phyloP scores from a whole-genome alignment of 2,113 vertebrate genomes.

The Noturus placidus region DNA sequence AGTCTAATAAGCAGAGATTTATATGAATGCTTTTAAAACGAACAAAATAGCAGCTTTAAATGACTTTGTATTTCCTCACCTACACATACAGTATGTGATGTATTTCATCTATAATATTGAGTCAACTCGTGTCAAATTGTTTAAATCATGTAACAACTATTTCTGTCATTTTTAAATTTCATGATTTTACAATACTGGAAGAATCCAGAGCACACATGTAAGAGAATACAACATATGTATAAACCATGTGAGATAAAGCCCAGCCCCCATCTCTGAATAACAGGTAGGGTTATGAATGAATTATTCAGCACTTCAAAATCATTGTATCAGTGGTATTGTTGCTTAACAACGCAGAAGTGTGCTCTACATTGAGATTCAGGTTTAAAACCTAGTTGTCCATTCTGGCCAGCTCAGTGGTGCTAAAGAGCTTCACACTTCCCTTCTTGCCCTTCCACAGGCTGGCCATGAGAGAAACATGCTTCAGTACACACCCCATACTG shows the following conservation, averaged over 20 bases:
- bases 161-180: background rate
- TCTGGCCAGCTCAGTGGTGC: background rate
- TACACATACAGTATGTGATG: background rate
- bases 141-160: background rate
- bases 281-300: background rate
- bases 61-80: background rate
- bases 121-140: background rate
- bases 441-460: background rate
- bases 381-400: constrained; percentile 3
- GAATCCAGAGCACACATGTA: background rate
- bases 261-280: background rate
- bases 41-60: constrained; percentile 6
- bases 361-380: background rate
- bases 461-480: background rate
- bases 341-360: background rate
- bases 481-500: constrained; percentile 3
- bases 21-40: constrained; percentile 36
- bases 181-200: background rate
- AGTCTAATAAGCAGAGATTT: constrained; percentile 56
- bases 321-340: background rate
- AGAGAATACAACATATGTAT: background rate
- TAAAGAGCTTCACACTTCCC: background rate
- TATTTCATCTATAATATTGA: background rate
- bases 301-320: background rate
- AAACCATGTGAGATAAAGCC: background rate